phyloP scores from a whole-genome alignment of 2,113 vertebrate species.

The Cynocephalus volans region DNA sequence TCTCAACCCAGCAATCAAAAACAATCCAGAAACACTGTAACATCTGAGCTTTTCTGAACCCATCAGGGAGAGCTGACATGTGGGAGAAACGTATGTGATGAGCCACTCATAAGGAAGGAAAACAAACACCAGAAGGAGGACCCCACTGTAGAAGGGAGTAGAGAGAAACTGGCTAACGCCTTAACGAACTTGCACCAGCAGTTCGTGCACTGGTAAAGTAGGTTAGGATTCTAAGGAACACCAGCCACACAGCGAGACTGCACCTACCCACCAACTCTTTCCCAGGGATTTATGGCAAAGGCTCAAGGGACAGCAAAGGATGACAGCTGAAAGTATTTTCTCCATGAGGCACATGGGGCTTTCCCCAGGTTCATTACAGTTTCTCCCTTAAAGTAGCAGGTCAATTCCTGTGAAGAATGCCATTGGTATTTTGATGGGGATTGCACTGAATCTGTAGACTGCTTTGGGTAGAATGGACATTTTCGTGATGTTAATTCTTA shows the following conservation, averaged over 20 bases:
- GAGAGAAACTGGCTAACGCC: background rate
- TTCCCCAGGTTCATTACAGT: background rate
- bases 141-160: background rate
- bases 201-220: background rate
- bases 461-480: no score
- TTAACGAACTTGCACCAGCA: background rate
- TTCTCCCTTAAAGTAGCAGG: background rate
- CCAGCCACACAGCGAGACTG: background rate
- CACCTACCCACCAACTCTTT: no score
- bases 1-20: background rate
- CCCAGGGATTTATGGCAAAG: background rate
- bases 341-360: background rate
- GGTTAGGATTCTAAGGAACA: background rate
- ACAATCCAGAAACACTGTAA: background rate
- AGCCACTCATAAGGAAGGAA: background rate
- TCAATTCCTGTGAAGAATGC: no score
- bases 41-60: background rate
- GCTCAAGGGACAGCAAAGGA: background rate
- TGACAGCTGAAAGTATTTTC: background rate
- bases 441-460: no score
- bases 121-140: background rate
- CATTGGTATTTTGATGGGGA: no score
- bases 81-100: background rate
- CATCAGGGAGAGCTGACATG: background rate
- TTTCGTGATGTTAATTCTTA: no score